Percentiles rank a stretch among this genome's conserved stretches.
These are phyloP conservation scores for Orycteropus afer DNA, from an alignment of 2,113 vertebrate genomes.

Conservation along the genomic window DNA sequence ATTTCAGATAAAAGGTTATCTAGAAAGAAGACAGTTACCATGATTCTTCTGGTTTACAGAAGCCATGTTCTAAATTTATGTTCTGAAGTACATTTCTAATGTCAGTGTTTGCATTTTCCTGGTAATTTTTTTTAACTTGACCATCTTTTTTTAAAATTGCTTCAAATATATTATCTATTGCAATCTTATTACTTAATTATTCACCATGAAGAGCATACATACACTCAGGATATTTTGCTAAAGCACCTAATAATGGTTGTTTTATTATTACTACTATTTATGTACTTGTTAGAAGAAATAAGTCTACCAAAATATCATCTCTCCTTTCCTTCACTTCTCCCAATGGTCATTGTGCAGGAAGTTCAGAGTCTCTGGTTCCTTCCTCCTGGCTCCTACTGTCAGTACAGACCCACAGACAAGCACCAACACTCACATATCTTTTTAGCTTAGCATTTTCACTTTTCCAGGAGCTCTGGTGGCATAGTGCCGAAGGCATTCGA, in stretches of 20 bases:
- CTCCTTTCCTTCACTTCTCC: neutral
- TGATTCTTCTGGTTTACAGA: neutral
- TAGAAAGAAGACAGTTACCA: neutral
- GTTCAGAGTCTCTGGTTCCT: neutral
- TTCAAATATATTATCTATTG: neutral
- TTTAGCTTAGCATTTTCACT: neutral
- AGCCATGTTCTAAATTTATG: neutral
- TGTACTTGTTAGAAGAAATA: neutral
- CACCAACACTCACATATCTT: neutral
- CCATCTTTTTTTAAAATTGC: neutral
- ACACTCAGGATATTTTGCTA: neutral
- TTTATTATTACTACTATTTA: neutral
- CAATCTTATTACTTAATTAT: neutral
- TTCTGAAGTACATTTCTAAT: neutral
- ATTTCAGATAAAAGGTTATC: neutral
- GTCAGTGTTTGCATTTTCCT: neutral
- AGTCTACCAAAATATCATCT: neutral
- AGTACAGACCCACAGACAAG: neutral
- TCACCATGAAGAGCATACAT: neutral
- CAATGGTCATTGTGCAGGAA: neutral
- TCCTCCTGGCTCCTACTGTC: neutral
- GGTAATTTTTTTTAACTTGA: neutral
- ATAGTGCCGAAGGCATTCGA: too few species aligned
- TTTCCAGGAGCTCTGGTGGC: too few species aligned
- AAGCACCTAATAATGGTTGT: neutral